phyloP scores from a whole-genome alignment of 1,140 invertebrate genomes.

The Maniola jurtina region DNA sequence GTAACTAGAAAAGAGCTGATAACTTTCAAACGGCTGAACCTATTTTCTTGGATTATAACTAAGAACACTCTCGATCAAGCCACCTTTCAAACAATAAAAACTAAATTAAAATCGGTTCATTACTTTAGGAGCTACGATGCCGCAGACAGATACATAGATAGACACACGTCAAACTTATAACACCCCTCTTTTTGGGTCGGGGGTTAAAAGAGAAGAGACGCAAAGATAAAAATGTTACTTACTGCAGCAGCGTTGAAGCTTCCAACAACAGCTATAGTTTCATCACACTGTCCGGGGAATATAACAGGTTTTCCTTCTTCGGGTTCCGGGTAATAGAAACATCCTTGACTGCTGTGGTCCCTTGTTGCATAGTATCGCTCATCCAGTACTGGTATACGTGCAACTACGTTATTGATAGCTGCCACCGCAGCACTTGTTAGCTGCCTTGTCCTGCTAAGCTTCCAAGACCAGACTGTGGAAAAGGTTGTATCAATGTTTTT shows the following conservation, averaged over 20 bases:
- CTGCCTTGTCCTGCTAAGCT: conserved; percentile 48
- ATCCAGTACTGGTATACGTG: conserved; percentile 44
- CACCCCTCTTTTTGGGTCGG: no score
- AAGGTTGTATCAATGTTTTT: background rate
- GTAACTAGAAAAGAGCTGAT: no score
- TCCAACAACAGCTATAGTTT: conserved; percentile 20
- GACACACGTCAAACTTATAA: no score
- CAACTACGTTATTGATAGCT: conserved; percentile 44
- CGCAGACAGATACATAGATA: no score
- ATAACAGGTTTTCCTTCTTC: conserved; percentile 29
- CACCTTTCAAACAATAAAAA: no score
- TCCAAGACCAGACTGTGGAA: conserved; percentile 50
- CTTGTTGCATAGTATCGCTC: conserved; percentile 43
- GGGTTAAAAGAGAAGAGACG: no score
- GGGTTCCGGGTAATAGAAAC: conserved; percentile 52
- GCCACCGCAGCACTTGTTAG: conserved; percentile 29
- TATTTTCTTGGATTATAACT: no score
- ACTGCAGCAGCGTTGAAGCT: conserved; percentile 15
- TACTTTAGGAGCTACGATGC: no score
- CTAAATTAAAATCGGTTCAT: no score
- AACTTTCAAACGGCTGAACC: no score
- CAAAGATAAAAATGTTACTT: no score
- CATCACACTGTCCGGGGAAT: conserved; percentile 43
- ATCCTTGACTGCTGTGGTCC: conserved; percentile 46
- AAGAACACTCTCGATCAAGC: no score